A percentile compares a stretch with the other conserved stretches of the same genome.
Evolutionary conservation across 1,140 invertebrate genomes (phyloP).

Genomic region (Ctenoplectra terminalis): DNA sequence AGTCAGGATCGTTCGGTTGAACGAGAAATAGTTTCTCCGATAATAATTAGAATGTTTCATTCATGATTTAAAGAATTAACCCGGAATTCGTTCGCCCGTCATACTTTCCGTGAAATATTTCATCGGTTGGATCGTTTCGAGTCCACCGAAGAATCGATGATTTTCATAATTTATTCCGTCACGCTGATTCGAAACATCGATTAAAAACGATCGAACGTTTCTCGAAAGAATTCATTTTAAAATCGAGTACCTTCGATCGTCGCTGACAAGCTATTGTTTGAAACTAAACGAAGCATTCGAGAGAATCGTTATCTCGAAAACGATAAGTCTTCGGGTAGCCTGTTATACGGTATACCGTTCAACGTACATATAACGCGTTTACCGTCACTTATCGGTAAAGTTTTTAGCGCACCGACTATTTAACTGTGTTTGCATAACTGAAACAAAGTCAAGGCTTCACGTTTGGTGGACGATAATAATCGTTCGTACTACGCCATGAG

Average conservation of each 20-base stretch:
- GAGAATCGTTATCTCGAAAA: neutral
- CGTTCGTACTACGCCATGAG: too few species aligned
- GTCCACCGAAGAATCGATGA: neutral
- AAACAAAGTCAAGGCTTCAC: neutral
- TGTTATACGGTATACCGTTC: neutral
- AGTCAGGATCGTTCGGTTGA: too few species aligned
- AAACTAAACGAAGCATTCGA: too few species aligned
- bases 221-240: neutral
- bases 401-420: neutral
- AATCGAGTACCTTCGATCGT: neutral
- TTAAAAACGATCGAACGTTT: neutral
- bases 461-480: neutral
- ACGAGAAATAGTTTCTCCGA: neutral
- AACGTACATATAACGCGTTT: too few species aligned
- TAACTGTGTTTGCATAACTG: too few species aligned
- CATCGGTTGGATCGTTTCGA: neutral
- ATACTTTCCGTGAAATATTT: neutral
- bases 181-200: too few species aligned
- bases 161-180: slow-evolving; percentile 13
- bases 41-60: neutral
- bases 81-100: neutral
- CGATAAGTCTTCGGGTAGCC: neutral
- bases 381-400: neutral
- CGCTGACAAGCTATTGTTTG: too few species aligned
- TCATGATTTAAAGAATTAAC: neutral